Evolutionary conservation across 1,140 invertebrate species (phyloP), one percentile per base, ranked within the genome.

Genomic region (Zaprionus nigranus): DNA sequence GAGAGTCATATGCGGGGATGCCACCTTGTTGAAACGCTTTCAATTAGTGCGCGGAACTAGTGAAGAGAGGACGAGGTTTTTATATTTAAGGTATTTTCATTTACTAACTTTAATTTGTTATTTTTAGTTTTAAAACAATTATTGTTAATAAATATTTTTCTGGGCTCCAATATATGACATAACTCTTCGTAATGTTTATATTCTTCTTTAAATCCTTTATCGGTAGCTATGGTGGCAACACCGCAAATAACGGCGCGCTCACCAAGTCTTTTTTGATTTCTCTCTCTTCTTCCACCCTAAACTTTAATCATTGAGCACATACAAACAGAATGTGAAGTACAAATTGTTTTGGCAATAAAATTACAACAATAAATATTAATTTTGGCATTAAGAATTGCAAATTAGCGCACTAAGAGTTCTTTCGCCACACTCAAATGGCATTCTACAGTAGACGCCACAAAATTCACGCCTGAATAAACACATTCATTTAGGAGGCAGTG

Each of bases 401-500:
- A 81, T 69, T 72, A 59, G 53, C 34, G 59, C 28, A 49, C 20
- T 49, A 65, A 70, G 24, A 43, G 56, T 70, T 49, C 13, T 15
- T 20, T 68, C 36, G 28, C 36, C 17, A 43, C 38, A 46, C 36
- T n/a, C 68, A 53, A 49, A 3, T 20, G 46, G 20, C 17, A 17
- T 49, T 75, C 9, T 51, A 75, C 54, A 30, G 28, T 15, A 46
- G 40, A n/a, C 36, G 26, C 40, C 53, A 53, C 46, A 72, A 24
- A 70, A 76, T 81, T 74, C 59, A 82, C 79, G 77, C 77, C 34
- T 81, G 79, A 90, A 65, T 73, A 59, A 75, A 11, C 79, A 79
- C 40, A 58, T 22, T 46, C 20, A 62, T 63, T 70, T 30, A 38
- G 68, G 71, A 76, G 69, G 51, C 72, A 80, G 73, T 71, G 85